Percentiles rank a stretch among this genome's conserved stretches.
Evolutionary conservation across 2,797 vertebrate species (phyloP).

Genomic region (Erithacus rubecula): DNA sequence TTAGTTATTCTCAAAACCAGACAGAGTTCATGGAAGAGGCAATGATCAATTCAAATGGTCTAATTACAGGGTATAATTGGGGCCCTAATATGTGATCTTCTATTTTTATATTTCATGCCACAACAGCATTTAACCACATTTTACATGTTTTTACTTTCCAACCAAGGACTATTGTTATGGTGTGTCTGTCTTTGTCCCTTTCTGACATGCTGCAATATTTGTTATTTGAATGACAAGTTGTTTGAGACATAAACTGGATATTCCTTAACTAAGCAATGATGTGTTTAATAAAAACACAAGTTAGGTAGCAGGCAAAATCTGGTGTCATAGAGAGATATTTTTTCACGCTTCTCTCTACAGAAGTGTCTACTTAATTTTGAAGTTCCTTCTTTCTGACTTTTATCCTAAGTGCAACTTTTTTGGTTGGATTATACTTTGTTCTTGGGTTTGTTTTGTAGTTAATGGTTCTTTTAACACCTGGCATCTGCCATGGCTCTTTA

Average conservation of each 20-base stretch:
- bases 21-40: neutral
- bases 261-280: neutral
- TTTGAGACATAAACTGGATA: neutral
- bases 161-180: neutral
- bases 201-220: neutral
- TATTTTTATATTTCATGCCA: neutral
- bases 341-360: neutral
- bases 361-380: neutral
- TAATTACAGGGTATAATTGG: neutral
- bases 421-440: neutral
- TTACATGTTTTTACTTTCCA: neutral
- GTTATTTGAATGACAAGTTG: neutral
- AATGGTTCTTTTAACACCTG: neutral
- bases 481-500: neutral
- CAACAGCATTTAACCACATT: neutral
- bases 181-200: neutral
- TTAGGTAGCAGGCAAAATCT: neutral
- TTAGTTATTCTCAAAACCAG: neutral
- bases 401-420: neutral
- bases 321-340: neutral
- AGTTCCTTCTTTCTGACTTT: neutral
- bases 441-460: neutral
- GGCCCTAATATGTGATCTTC: neutral
- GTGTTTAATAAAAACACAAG: neutral
- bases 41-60: neutral